Base-by-base conservation (phyloP, 2,888 invertebrate genomes). In the Malthinus seriepunctatus region DNA sequence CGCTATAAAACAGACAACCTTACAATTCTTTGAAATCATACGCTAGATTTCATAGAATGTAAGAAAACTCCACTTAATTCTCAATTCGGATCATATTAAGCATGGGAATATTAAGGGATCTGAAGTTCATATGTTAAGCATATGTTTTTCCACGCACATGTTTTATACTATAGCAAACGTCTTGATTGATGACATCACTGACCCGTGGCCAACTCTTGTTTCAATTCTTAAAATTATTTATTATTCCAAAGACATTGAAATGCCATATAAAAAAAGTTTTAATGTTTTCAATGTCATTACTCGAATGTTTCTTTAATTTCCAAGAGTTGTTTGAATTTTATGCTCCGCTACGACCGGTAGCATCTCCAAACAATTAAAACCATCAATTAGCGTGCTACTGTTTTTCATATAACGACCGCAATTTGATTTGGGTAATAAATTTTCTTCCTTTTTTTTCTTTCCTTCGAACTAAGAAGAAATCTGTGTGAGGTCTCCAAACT, bases 151-250 rank as follows among this genome's bases (percentile, higher is more conserved):
- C 39, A 10, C 67, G 69, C 65, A 61, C 68, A 59, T 60, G 59
- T 46, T 52, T 53, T 45, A 66, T 60, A 58, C n/a, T n/a, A n/a
- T n/a, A n/a, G n/a, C n/a, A n/a, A n/a, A 56, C 63, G 61, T 65
- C 60, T 66, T 74, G 72, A 74, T 74, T 72, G 73, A 73, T 74
- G 72, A 72, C 70, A 65, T 67, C 71, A 68, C 67, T 73, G 74
- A 73, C 74, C 74, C 72, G 71, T 72, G 73, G 69, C 71, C 67
- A 68, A 70, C 66, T 59, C 47, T 14, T 37, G 23, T 48, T n/a
- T 35, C 31, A 33, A 14, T 35, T 32, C 37, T 32, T 45, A 1
- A 42, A 42, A 15, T 42, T 8, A 39, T 39, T 39, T 14, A 15
- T 42, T 42, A 23, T 23, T 23, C 23, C 23, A 23, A 23, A 23